Evolutionary conservation across 2,888 invertebrate genomes (phyloP).

Genomic region (Drosophila gaucha): DNA sequence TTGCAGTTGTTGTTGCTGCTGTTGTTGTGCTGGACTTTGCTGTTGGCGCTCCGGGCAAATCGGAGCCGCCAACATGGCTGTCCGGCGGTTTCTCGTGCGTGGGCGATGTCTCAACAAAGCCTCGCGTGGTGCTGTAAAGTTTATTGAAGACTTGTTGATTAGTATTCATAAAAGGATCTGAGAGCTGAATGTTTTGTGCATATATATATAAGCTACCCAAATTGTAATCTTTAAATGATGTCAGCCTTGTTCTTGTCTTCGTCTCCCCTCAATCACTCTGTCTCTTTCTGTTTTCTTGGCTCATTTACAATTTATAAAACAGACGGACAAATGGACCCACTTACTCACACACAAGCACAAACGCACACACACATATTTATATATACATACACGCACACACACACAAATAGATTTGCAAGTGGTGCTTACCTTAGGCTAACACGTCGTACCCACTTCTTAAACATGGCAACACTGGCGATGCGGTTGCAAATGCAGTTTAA

Average conservation of each 20-base stretch:
- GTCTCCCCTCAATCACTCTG: not conserved
- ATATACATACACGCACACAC: not conserved
- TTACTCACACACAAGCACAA: not conserved
- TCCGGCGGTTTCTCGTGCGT: constrained; percentile 79
- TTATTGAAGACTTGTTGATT: constrained; percentile 54
- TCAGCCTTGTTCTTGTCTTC: constrained; percentile 31
- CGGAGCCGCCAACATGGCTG: constrained; percentile 37
- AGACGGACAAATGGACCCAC: constrained; percentile 5
- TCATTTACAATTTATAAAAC: constrained; percentile 60
- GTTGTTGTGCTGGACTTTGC: constrained; percentile 15
- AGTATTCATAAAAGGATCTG: constrained; percentile 16
- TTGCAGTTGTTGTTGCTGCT: constrained; percentile 6
- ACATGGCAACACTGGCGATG: constrained; percentile 70
- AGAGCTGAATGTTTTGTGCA: constrained; percentile 7
- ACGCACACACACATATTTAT: not conserved
- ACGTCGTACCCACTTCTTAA: constrained; percentile 84
- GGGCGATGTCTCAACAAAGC: constrained; percentile 82
- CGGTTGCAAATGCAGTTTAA: constrained; percentile 31
- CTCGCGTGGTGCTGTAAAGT: constrained; percentile 81
- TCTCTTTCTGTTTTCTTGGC: not conserved
- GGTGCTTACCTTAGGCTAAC: constrained; percentile 83
- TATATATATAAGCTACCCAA: constrained; percentile 42
- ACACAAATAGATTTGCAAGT: constrained; percentile 26
- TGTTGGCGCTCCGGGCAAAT: constrained; percentile 39
- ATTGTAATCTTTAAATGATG: constrained; percentile 55